Conservation (phyloP, 1,140 invertebrate species). For the Heliconius himera region DNA sequence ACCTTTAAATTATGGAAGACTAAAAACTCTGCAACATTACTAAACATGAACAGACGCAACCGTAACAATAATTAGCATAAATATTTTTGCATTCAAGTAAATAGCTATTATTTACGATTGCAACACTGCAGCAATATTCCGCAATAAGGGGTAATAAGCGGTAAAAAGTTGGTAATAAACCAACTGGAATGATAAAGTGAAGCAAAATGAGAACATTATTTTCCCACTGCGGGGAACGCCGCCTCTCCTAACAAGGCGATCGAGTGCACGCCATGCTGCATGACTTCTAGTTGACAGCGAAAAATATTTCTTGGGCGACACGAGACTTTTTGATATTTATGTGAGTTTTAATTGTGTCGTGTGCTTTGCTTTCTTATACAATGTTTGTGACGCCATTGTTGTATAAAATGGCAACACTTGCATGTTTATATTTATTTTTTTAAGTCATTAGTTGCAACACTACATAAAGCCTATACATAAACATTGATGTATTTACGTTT, state of each 20-base stretch:
- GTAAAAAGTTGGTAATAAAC: slow-evolving; percentile 42
- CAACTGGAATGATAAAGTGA: slow-evolving; percentile 39
- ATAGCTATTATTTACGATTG: slow-evolving; percentile 34
- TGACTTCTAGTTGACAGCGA: slow-evolving; percentile 29
- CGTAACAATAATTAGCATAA: slow-evolving; percentile 22
- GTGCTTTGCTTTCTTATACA: neutral
- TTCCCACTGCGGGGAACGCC: slow-evolving; percentile 31
- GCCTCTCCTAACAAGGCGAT: slow-evolving; percentile 34
- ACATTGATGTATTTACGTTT: no score
- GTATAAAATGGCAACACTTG: neutral
- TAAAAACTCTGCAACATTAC: neutral
- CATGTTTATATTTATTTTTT: no score
- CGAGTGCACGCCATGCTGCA: slow-evolving; percentile 30
- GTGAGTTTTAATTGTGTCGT: slow-evolving; percentile 3
- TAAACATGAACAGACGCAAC: slow-evolving; percentile 13
- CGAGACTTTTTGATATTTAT: slow-evolving; percentile 14
- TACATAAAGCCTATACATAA: no score
- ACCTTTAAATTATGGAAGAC: neutral
- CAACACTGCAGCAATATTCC: slow-evolving; percentile 39
- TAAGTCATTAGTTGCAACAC: no score
- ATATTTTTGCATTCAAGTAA: slow-evolving; percentile 36
- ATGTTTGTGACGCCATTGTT: neutral
- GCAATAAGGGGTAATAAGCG: slow-evolving; percentile 35
- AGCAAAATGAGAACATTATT: slow-evolving; percentile 37
- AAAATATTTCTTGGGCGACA: slow-evolving; percentile 23